Evolutionary conservation across 2,888 invertebrate species (phyloP).

Genomic region (Drosophila gaucha): DNA sequence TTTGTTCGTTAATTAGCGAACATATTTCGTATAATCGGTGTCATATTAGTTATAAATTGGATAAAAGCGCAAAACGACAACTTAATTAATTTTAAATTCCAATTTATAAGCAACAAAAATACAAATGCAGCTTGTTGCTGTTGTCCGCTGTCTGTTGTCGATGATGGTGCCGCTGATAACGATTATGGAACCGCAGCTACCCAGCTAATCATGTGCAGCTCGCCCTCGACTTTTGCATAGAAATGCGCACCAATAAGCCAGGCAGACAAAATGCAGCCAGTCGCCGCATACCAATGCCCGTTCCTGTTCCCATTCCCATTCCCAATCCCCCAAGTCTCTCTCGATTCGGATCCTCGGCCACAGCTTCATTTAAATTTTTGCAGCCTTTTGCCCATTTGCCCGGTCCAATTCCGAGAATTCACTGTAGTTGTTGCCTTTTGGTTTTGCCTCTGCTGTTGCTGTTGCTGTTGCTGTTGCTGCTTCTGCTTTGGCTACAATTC

Average conservation of each 20-base stretch:
- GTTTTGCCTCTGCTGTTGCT: conserved; percentile 7
- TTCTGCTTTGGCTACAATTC: conserved; percentile 58
- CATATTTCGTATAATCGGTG: conserved; percentile 85
- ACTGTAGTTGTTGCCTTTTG: conserved; percentile 30
- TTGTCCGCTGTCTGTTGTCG: conserved; percentile 31
- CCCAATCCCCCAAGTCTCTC: neutral
- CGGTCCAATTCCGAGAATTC: conserved; percentile 60
- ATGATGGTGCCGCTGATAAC: conserved; percentile 71
- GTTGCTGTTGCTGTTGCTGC: conserved; percentile 12
- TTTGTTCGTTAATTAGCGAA: conserved; percentile 85
- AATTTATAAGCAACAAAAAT: conserved; percentile 73
- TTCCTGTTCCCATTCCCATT: neutral
- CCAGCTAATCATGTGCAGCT: conserved; percentile 44
- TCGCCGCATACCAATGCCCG: conserved; percentile 20
- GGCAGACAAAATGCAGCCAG: conserved; percentile 57
- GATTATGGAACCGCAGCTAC: conserved; percentile 55
- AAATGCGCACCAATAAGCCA: conserved; percentile 49
- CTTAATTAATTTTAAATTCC: conserved; percentile 84
- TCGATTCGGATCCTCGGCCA: conserved; percentile 32
- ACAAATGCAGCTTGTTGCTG: conserved; percentile 17
- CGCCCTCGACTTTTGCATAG: conserved; percentile 26
- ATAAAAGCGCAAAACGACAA: conserved; percentile 84
- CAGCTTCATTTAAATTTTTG: conserved; percentile 76
- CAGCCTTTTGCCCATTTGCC: conserved; percentile 59
- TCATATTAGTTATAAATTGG: conserved; percentile 85